Evolutionary conservation across 2,797 vertebrate species (phyloP), one percentile per base, ranked within the genome.

Genomic region (Myripristis murdjan): DNA sequence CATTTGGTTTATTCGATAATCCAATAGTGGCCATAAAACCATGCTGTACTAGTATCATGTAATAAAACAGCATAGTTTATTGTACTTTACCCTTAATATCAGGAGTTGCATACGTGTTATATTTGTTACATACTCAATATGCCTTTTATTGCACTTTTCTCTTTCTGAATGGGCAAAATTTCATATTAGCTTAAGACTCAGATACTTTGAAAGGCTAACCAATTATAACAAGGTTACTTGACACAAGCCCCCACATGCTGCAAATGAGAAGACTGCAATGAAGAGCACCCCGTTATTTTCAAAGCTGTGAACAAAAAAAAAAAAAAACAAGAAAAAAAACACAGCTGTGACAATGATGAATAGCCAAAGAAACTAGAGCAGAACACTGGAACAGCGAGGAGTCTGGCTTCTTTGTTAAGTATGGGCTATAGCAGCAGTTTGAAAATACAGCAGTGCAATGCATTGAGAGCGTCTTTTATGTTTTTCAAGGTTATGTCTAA

Each of bases 341-440:
- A 37, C 37, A 75, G 63, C 60, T 31, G 70, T 88, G 89, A 92
- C 91, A 90, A 67, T 91, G 91, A 93, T 90, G 73, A 92, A 93
- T 90, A 75, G 69, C 73, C 54, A 43, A 46, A 70, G 87, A 91
- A 92, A 91, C 22, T 90, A 54, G 89, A 91, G 79, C 90, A 90
- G 85, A 83, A 89, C 79, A 77, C 67, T 44, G 77, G 54, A 77
- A 70, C 69, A 68, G 46, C 54, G 57, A 71, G 48, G 70, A 74
- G 61, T 71, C 79, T 53, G 48, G 70, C 43, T 79, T 70, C 63
- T 59, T 31, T 61, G 67, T 47, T 6, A 53, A 58, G 46, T 46
- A 48, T 55, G 47, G 74, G 55, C 81, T 59, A 60, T 53, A 51
- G 79, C 26, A 46, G 74, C 75, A 31, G 49, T 60, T 75, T 46